phyloP scores from a whole-genome alignment of 2,797 vertebrate genomes.

The Calcarius lapponicus region DNA sequence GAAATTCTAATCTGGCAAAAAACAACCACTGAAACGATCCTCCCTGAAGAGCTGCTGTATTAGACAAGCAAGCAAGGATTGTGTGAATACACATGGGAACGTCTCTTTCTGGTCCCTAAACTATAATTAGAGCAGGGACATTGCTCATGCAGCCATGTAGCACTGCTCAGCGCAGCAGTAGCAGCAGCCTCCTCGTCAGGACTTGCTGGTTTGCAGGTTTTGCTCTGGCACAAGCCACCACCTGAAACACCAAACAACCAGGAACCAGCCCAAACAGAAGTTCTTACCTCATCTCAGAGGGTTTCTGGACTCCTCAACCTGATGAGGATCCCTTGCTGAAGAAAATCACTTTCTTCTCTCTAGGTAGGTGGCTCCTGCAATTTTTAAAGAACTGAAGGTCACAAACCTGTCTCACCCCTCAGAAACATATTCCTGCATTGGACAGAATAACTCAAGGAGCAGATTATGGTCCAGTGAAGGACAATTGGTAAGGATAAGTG shows the following conservation, averaged over 20 bases:
- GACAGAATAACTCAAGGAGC: background rate
- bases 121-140: background rate
- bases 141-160: rapidly evolving
- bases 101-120: background rate
- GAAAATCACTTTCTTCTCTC: background rate
- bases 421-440: background rate
- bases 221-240: background rate
- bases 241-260: background rate
- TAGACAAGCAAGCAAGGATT: background rate
- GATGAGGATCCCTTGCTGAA: rapidly evolving
- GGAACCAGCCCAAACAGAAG: rapidly evolving
- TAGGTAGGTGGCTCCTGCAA: background rate
- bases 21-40: background rate
- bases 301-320: background rate
- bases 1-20: background rate
- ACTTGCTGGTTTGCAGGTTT: background rate
- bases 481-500: background rate
- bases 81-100: background rate
- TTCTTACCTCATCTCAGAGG: background rate
- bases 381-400: background rate
- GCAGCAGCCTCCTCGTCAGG: rapidly evolving
- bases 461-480: background rate
- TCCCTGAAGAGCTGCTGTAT: background rate
- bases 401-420: background rate
- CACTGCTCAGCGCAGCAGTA: background rate